Conservation (phyloP, 2,797 vertebrate species). For the Sarcophilus harrisii region DNA sequence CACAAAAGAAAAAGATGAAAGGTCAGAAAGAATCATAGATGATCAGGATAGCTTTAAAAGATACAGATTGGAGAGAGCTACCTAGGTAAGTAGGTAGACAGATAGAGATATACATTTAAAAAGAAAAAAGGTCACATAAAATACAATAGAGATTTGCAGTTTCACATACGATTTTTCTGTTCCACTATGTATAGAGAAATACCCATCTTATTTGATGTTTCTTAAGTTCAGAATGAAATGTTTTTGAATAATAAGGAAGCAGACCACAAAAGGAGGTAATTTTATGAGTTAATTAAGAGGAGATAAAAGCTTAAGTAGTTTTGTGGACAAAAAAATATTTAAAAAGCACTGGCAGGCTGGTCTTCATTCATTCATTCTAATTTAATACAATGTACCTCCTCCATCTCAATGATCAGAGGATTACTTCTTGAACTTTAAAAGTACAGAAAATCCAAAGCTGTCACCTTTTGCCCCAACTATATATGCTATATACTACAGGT, state of each 20-base stretch:
- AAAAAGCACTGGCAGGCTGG: neutral
- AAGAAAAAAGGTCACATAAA: neutral
- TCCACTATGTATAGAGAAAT: neutral
- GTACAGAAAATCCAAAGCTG: neutral
- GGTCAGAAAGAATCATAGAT: neutral
- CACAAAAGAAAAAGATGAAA: neutral
- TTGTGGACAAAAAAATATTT: neutral
- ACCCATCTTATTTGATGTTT: neutral
- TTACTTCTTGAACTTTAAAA: neutral
- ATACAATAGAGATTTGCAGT: neutral
- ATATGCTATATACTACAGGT: neutral
- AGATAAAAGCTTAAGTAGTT: neutral
- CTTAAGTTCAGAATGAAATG: neutral
- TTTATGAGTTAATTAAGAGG: neutral
- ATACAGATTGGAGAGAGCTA: neutral
- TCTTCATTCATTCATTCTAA: neutral
- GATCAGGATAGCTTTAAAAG: neutral
- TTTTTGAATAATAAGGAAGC: neutral
- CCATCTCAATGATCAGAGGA: neutral
- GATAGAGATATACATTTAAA: neutral
- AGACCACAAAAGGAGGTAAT: neutral
- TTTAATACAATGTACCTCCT: neutral
- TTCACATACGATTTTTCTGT: neutral
- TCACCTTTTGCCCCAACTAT: neutral
- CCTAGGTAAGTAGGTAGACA: neutral